Base-by-base conservation (phyloP, 2,888 invertebrate species). In the Chaetogeoica ovagalla region DNA sequence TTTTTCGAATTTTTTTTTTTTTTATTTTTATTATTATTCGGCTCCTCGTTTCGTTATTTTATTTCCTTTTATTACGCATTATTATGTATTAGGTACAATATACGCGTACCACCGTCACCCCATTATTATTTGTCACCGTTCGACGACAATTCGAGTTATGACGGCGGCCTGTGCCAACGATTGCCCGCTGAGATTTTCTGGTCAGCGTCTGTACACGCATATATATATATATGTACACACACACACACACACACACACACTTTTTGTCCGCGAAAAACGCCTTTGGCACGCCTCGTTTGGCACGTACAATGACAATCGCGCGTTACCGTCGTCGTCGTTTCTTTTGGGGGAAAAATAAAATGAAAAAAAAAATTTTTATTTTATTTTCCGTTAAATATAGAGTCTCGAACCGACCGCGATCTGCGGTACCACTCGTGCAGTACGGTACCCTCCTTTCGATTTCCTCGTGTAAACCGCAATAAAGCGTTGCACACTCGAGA, bases 221-320 rank as follows among this genome's bases (percentile, higher is more conserved):
- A 39, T 39, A 7, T 7, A 39, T 39, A 39, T 7, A 39, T 4
- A 39, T 39, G 7, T n/a, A 30, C 30, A 30, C 30, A 30, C 30
- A 30, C 30, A 30, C 30, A 30, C 30, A 30, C 30, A 30, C 30
- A 4, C 30, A 4, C 30, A 4, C 30, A 6, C 30, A n/a, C n/a
- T 11, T n/a, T 37, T 2, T n/a, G 21, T 37, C 21, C 17, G 48
- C 43, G 76, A 48, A 77, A 75, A 77, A 77, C 77, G 77, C 77
- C 77, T 77, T 77, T 48, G 59, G 52, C 68, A 77, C 77, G 69
- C 77, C 69, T 77, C 77, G 77, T 77, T 77, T 52, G 69, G 37
- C 77, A 15, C 60, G 37, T 37, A 77, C 77, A 77, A 77, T 76
- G 48, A 30, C 43, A 21, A 69, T 9, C 69, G 62, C 52, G 21